Base-by-base conservation (phyloP, 2,797 vertebrate species). In the Argentina silus region DNA sequence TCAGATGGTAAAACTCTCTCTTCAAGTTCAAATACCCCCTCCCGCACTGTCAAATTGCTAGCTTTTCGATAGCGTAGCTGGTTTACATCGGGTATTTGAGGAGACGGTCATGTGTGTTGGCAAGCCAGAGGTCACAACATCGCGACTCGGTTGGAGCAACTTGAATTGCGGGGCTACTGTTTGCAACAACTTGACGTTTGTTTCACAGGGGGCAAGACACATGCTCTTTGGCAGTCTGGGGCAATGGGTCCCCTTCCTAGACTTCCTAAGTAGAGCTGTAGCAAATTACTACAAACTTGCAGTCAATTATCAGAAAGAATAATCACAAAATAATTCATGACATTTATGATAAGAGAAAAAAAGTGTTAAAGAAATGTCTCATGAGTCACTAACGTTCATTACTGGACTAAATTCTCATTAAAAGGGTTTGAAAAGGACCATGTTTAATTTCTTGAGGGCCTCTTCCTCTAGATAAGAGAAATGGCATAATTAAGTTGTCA, bases 361-460 rank as follows among this genome's bases (percentile, higher is more conserved):
- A 27, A 60, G n/a, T 36, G 21, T 60, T 60, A 14, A 62, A 44
- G 42, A 64, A 69, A 48, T 10, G 43, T 8, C 59, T 53, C 19
- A 48, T 36, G 64, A 73, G 76, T 47, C 47, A 17, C 6, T n/a
- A 17, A 45, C 44, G 43, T 44, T 69, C 66, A 50, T 73, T 69
- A 69, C 64, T 50, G 43, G 55, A 43, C 66, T 57, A n/a, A 51
- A 66, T 48, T 61, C 51, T 45, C 50, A 77, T 69, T 78, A 59
- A 69, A 65, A 48, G 51, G 62, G 53, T 50, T 65, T 69, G 59
- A 19, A 78, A 65, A 48, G n/a, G 48, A 67, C 45, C 47, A 64
- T 63, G 60, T 59, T 56, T 47, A 44, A 69, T 69, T 73, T 73
- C 60, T 67, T 60, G 12, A 21, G 23, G 57, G 21, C 23, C 21